A percentile compares a stretch with the other conserved stretches of the same genome.
These are phyloP conservation scores for Pagetopsis macropterus DNA, from an alignment of 2,797 vertebrate genomes.

Conservation along the genomic window DNA sequence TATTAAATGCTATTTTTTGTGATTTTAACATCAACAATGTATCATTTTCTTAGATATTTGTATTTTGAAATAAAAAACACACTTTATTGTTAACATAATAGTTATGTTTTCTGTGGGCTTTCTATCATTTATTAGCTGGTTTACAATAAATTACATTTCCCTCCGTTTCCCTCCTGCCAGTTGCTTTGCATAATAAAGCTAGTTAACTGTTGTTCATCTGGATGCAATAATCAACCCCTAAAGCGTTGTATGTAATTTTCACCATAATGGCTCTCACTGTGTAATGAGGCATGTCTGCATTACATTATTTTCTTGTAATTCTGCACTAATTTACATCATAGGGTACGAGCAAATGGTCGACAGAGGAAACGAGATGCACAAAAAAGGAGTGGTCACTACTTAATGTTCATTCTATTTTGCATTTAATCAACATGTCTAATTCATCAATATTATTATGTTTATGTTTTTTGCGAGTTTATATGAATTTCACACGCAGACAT, in stretches of 20 bases:
- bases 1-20: neutral
- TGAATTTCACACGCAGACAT: neutral
- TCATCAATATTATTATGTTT: neutral
- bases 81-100: neutral
- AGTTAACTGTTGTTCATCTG: conserved; percentile 9
- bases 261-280: conserved; percentile 21
- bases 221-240: conserved; percentile 21
- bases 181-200: conserved; percentile 6
- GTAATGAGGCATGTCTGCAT: conserved; percentile 31
- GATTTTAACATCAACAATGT: neutral
- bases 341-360: neutral
- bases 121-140: neutral
- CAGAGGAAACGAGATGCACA: neutral
- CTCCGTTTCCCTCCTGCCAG: neutral
- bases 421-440: neutral
- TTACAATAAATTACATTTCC: neutral
- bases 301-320: conserved; percentile 4
- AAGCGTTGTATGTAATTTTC: conserved; percentile 25
- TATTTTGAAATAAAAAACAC: neutral
- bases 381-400: neutral
- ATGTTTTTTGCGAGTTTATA: neutral
- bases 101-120: neutral
- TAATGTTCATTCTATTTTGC: neutral
- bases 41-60: neutral
- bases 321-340: conserved; percentile 8